A percentile compares a stretch with the other conserved stretches of the same genome.
Evolutionary conservation across 2,113 vertebrate genomes (phyloP).

Genomic region (Cynopterus brachyotis): DNA sequence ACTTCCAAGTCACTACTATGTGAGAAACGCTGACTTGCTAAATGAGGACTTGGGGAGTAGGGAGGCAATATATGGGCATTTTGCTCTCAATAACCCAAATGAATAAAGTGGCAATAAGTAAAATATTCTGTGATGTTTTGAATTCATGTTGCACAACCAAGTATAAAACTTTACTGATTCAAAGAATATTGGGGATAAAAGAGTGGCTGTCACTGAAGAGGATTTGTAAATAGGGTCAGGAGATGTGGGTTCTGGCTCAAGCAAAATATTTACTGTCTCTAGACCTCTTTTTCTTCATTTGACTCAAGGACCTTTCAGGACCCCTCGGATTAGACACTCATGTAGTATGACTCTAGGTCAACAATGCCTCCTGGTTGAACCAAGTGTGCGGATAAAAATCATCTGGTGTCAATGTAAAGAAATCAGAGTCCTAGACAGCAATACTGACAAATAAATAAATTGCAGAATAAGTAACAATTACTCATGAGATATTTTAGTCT

Average conservation of each 20-base stretch:
- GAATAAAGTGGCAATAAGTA: not conserved
- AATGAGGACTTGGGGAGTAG: not conserved
- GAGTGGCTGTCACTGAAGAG: not conserved
- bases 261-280: not conserved
- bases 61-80: not conserved
- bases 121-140: not conserved
- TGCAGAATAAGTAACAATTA: not conserved
- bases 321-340: not conserved
- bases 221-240: not conserved
- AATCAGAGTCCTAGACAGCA: not conserved
- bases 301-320: not conserved
- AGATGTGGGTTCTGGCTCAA: not conserved
- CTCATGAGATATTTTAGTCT: slow-evolving; percentile 7
- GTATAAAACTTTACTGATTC: not conserved
- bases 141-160: not conserved
- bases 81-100: not conserved
- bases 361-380: not conserved
- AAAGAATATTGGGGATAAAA: not conserved
- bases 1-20: not conserved
- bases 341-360: not conserved
- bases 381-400: not conserved
- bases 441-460: not conserved
- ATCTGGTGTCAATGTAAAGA: not conserved
- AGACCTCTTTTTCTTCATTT: not conserved
- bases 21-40: not conserved